Percentiles rank a stretch among this genome's conserved stretches.
Conservation (phyloP, 1,140 invertebrate species). For the Procambarus clarkii region DNA sequence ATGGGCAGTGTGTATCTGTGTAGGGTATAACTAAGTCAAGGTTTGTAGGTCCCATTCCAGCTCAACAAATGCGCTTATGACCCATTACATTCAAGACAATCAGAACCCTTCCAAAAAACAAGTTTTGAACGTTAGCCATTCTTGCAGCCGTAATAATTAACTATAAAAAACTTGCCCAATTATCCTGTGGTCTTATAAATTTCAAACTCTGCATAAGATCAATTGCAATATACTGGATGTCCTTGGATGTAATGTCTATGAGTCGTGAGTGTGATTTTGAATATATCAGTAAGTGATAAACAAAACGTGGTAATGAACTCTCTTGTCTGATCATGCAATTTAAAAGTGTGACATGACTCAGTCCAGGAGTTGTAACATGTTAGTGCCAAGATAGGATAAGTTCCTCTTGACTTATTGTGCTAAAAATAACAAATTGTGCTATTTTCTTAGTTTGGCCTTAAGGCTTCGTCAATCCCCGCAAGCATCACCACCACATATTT, state of each 20-base stretch:
- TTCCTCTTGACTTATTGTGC: neutral
- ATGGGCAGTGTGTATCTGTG: no score
- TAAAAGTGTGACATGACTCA: neutral
- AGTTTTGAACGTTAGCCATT: neutral
- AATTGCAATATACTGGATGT: no score
- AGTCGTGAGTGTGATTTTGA: neutral
- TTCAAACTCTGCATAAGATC: no score
- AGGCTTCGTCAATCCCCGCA: neutral
- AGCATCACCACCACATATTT: neutral
- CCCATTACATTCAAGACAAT: neutral
- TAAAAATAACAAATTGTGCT: neutral
- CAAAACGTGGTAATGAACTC: neutral
- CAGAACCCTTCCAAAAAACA: neutral
- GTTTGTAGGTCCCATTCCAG: neutral
- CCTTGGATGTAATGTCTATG: neutral
- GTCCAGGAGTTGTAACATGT: neutral
- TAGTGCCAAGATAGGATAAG: constrained; percentile 10
- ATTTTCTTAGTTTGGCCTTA: neutral
- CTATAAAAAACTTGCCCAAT: neutral
- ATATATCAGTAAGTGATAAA: constrained; percentile 2
- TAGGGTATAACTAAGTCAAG: neutral
- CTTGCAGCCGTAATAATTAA: neutral
- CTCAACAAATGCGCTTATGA: neutral
- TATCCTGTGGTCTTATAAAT: no score
- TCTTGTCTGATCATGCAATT: neutral